Base-by-base conservation (phyloP, 2,888 invertebrate species). In the Epinotia ramella region DNA sequence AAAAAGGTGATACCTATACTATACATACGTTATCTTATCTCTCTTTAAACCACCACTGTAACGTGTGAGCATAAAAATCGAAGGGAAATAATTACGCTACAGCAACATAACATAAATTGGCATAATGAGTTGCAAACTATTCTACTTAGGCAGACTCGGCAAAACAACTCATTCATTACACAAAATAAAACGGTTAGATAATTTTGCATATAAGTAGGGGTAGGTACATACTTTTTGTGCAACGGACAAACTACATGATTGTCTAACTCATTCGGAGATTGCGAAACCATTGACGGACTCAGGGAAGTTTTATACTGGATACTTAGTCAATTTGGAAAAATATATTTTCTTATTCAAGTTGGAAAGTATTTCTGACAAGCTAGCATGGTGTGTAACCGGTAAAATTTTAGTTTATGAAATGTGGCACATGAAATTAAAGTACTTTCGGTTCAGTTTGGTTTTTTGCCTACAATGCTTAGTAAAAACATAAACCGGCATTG, bases 231-330 rank as follows among this genome's bases (percentile, higher is more conserved):
- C 40, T 68, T 68, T 73, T 73, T 73, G 56, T 57, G 67, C 68
- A 67, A 73, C 68, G 44, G 20, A 69, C 59, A 62, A 67, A 67
- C 60, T 53, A 67, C 73, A 67, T 73, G 66, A 73, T 73, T 73
- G 68, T 73, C 18, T 66, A 11, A 67, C 60, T 62, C 68, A 62
- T 68, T 63, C 63, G 24, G 68, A 62, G 67, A 63, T 73, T 73
- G 44, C 73, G 63, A 73, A 68, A 73, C 46, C 18, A 28, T 28
- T 68, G 56, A 73, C 33, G 24, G 49, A 67, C 20, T 67, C 40
- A 33, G 53, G 56, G 44, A 57, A 28, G 24, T 7, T 64, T 72
- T 64, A 44, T 57, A 46, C 40, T 33, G n/a, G 11, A n/a, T 33
- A 40, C 3, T 44, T 16, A 46, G 3, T 20, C 71, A 63, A 53